These are phyloP conservation scores for Triops longicaudatus DNA, from an alignment of 1,140 invertebrate species.

Conservation along the genomic window DNA sequence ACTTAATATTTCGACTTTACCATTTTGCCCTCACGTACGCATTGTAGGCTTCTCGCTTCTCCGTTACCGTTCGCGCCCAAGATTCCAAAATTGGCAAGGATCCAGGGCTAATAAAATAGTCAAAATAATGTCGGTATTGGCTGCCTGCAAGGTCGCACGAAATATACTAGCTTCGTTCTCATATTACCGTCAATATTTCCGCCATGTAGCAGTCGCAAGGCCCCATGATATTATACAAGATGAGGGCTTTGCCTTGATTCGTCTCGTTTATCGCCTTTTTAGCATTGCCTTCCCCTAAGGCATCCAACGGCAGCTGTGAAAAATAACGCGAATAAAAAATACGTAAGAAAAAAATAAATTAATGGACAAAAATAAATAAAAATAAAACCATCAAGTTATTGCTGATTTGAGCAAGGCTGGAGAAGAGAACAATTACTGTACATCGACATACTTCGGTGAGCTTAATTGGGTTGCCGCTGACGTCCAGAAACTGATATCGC, in stretches of 20 bases:
- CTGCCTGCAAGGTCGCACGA: not conserved
- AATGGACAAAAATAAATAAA: not conserved
- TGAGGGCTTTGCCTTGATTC: not conserved
- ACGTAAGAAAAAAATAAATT: not conserved
- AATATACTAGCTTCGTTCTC: not conserved
- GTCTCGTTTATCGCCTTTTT: not conserved
- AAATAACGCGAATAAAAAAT: not conserved
- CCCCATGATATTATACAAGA: constrained; percentile 15
- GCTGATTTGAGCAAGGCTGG: not conserved
- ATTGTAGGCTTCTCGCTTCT: not conserved
- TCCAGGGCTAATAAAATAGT: not conserved
- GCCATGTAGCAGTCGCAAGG: constrained; percentile 20
- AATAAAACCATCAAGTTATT: too few species aligned
- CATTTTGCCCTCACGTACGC: constrained; percentile 17
- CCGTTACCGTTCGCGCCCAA: not conserved
- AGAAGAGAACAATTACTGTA: too few species aligned
- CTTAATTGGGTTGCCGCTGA: not conserved
- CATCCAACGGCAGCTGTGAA: constrained; percentile 18
- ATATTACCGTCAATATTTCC: constrained; percentile 3
- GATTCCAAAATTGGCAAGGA: not conserved
- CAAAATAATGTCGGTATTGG: not conserved
- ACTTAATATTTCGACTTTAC: not conserved
- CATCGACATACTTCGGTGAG: not conserved
- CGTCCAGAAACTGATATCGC: not conserved
- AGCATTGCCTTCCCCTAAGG: not conserved